Conservation (phyloP, 64 coral and sea anemone genomes). For the Pocillopora verrucosa region DNA sequence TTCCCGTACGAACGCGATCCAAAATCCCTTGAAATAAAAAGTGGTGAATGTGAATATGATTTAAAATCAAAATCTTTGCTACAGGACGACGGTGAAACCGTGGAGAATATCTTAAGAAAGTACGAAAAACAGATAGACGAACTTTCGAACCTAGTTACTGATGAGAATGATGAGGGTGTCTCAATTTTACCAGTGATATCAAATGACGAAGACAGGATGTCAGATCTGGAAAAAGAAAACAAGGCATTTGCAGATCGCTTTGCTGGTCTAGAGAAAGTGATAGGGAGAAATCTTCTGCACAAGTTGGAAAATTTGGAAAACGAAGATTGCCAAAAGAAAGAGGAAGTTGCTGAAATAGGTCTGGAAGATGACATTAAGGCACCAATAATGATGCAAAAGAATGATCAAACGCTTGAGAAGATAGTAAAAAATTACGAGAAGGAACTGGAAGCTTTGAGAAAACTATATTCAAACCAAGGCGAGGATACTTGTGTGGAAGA, state of each 20-base stretch:
- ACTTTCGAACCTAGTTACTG: neutral
- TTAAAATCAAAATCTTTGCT: slow-evolving; percentile 14
- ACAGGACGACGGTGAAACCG: neutral
- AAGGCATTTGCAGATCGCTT: neutral
- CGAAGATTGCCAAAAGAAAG: neutral
- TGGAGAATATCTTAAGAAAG: slow-evolving; percentile 46
- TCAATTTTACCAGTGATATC: neutral
- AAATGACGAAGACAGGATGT: neutral
- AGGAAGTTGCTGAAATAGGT: neutral
- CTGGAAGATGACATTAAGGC: neutral
- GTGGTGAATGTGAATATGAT: neutral
- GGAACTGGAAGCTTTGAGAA: neutral
- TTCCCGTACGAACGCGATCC: neutral
- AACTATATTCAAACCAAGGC: neutral
- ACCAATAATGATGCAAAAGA: neutral
- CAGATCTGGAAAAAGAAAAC: neutral
- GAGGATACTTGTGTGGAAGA: neutral
- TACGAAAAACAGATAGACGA: slow-evolving; percentile 8
- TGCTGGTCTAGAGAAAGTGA: neutral
- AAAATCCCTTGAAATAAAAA: neutral
- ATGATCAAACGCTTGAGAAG: slow-evolving; percentile 13
- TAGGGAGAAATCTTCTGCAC: neutral
- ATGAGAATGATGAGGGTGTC: neutral
- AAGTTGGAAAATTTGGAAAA: neutral
- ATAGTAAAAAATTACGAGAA: slow-evolving; percentile 28